Evolutionary conservation across 2,888 invertebrate genomes (phyloP).

Genomic region (Amblyjoppa fuscipennis): DNA sequence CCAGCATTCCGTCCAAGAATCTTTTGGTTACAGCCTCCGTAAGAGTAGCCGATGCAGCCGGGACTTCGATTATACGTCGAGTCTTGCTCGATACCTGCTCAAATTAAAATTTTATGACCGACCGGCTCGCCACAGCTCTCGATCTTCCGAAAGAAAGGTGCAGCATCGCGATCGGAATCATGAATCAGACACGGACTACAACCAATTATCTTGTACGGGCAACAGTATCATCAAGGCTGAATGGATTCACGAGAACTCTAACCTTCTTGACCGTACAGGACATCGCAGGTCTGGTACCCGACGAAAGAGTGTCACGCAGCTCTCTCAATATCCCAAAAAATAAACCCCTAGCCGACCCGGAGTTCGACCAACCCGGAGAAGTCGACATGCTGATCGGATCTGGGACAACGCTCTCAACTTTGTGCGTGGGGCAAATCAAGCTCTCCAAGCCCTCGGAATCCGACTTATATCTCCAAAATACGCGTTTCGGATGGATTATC

Average conservation of each 20-base stretch:
- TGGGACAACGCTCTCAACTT: conserved; percentile 60
- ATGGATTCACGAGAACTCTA: too few species aligned
- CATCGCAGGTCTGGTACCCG: conserved; percentile 21
- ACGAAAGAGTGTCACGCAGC: conserved; percentile 23
- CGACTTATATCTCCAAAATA: conserved; percentile 65
- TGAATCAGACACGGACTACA: too few species aligned
- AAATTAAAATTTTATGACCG: not conserved
- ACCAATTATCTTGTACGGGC: too few species aligned
- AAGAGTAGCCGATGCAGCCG: too few species aligned
- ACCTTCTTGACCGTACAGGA: too few species aligned
- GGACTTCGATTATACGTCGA: not conserved
- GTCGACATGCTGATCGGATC: conserved; percentile 64
- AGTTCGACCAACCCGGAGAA: not conserved
- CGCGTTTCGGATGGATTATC: conserved; percentile 65
- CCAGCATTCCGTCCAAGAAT: not conserved
- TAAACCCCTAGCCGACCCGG: conserved; percentile 56
- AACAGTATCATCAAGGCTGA: too few species aligned
- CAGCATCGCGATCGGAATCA: too few species aligned
- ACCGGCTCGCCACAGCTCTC: too few species aligned
- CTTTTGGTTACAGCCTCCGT: not conserved
- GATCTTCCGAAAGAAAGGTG: too few species aligned
- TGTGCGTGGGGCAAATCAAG: not conserved
- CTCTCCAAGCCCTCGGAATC: conserved; percentile 4
- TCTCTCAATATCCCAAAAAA: conserved; percentile 52
- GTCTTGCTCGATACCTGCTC: not conserved